Evolutionary conservation across 2,888 invertebrate genomes (phyloP).

Genomic region (Coleophora deauratella): DNA sequence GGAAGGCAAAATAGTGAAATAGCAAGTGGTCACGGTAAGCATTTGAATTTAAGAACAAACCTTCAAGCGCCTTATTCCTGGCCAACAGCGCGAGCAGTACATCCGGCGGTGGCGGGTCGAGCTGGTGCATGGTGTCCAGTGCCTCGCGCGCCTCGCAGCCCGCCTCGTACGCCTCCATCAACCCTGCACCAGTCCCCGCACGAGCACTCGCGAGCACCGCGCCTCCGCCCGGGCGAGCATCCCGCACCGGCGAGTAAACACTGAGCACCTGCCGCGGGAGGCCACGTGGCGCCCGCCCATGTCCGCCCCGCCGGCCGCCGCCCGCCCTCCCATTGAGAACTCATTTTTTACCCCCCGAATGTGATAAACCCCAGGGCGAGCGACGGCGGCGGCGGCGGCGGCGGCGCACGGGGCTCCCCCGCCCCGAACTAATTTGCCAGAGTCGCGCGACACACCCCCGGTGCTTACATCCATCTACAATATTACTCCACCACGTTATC

Average conservation of each 20-base stretch:
- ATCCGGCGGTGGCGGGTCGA: slow-evolving; percentile 83
- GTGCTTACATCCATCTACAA: slow-evolving; percentile 73
- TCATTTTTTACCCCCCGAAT: slow-evolving; percentile 72
- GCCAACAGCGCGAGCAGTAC: slow-evolving; percentile 88
- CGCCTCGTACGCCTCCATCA: slow-evolving; percentile 46
- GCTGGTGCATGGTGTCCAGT: slow-evolving; percentile 51
- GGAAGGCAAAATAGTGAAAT: too few species aligned
- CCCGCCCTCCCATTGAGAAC: slow-evolving; percentile 69
- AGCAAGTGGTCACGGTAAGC: too few species aligned
- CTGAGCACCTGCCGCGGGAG: slow-evolving; percentile 35
- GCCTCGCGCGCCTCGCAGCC: slow-evolving; percentile 26
- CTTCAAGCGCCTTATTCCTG: slow-evolving; percentile 91
- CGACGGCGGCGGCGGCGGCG: slow-evolving; percentile 24
- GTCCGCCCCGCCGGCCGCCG: slow-evolving; percentile 60
- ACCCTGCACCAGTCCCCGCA: slow-evolving; percentile 39
- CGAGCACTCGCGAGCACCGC: slow-evolving; percentile 36
- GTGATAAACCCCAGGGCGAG: slow-evolving; percentile 63
- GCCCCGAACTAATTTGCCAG: slow-evolving; percentile 73
- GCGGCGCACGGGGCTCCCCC: slow-evolving; percentile 66
- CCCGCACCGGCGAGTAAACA: slow-evolving; percentile 30
- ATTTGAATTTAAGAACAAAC: slow-evolving; percentile 62
- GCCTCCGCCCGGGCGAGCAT: slow-evolving; percentile 31
- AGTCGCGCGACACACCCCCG: slow-evolving; percentile 71
- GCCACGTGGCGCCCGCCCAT: slow-evolving; percentile 44
- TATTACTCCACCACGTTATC: slow-evolving; percentile 72